Evolutionary conservation across 2,113 vertebrate species (phyloP), one percentile per base, ranked within the genome.

Genomic region (Clupea harengus): DNA sequence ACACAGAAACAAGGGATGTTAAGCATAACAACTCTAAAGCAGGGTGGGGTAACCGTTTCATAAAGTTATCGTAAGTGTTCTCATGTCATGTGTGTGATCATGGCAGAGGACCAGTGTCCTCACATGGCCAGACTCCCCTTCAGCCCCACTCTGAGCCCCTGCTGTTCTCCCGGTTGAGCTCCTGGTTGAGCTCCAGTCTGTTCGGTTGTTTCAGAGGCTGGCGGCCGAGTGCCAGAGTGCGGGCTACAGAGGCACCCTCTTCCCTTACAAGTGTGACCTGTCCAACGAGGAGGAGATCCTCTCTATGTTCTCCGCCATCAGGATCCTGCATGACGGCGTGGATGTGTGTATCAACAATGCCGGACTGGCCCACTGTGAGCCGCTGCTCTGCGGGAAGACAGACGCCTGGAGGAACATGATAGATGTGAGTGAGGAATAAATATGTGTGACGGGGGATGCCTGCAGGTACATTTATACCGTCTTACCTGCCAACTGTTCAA

Each of bases 311-410:
- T 99, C 97, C 0, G 98, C 98, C 2, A 96, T 99, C 92, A 96
- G 93, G 89, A 97, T 97, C 0, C 95, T 97, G 50, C 96, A 98
- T 89, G 94, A 95, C 45, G 98, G 98, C 0, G 97, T 99, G 85
- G 98, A 99, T 1, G 97, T 99, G 47, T 99, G 98, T 93, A 97
- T 99, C 94, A 99, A 99, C 94, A 99, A 99, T 0, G 98, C 98
- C 0, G 98, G 98, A 47, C 91, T 99, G 91, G 97, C 97, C 28
- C 96, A 96, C 87, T 96, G 95, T 0, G 97, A 99, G 88, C 95
- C 97, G 0, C 89, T 99, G 92, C 96, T 99, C 83, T 96, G 95
- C 0, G 98, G 98, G 47, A 96, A 72, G 89, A 98, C 97, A 0
- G 96, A 97, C 3, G 96, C 97, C 82, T 99, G 98, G 98, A 95